A percentile compares a stretch with the other conserved stretches of the same genome.
Conservation (phyloP, 2,888 invertebrate genomes). For the Euphydryas editha region DNA sequence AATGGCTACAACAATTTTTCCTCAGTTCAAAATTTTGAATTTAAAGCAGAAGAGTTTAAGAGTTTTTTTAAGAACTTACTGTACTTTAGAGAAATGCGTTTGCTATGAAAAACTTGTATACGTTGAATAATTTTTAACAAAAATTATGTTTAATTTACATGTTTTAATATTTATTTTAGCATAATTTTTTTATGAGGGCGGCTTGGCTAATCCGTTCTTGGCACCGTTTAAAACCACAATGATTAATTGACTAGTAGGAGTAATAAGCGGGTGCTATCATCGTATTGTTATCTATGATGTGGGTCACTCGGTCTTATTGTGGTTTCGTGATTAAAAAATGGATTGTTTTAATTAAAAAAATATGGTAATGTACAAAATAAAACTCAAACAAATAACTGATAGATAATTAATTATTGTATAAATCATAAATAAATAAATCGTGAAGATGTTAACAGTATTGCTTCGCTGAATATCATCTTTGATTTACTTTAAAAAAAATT, state of each 20-base stretch:
- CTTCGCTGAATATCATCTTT: no score
- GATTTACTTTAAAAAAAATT: no score
- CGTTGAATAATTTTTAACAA: background rate
- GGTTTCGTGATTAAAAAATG: background rate
- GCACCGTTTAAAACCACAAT: conserved; percentile 30
- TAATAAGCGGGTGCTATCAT: conserved; percentile 35
- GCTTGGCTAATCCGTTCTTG: conserved; percentile 35
- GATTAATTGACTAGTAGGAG: conserved; percentile 33
- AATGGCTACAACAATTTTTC: no score
- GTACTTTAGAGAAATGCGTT: background rate
- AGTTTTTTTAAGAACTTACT: no score
- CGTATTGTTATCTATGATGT: conserved; percentile 34
- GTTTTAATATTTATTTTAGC: conserved; percentile 13
- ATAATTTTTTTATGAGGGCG: conserved; percentile 33
- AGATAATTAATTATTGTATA: no score
- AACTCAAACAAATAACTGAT: no score
- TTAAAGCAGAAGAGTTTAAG: no score
- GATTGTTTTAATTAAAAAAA: background rate
- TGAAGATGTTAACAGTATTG: no score
- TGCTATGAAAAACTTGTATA: background rate
- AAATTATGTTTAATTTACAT: background rate
- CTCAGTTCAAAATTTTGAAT: no score
- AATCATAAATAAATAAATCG: no score
- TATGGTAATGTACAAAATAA: no score
- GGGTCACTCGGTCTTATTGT: conserved; percentile 11